Percentiles rank a stretch among this genome's conserved stretches.
phyloP scores from a whole-genome alignment of 2,113 vertebrate genomes.

The Melanostigma gelatinosum region DNA sequence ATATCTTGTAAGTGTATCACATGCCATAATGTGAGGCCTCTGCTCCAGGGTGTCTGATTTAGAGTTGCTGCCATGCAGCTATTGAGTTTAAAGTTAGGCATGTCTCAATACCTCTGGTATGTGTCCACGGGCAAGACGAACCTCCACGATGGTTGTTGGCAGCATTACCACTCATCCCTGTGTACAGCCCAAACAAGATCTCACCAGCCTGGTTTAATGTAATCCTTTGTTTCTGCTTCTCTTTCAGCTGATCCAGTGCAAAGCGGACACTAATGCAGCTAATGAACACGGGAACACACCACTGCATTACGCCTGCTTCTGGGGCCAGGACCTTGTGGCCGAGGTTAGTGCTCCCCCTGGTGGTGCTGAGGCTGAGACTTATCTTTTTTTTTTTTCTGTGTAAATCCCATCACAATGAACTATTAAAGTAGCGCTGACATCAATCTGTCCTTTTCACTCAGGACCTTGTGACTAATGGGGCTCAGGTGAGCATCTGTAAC shows the following conservation, averaged over 20 bases:
- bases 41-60: slow-evolving; percentile 42
- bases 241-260: slow-evolving; percentile 93
- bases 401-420: background rate
- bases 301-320: slow-evolving; percentile 98
- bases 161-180: slow-evolving; percentile 39
- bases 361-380: slow-evolving; percentile 29
- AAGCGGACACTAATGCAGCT: slow-evolving; percentile 94
- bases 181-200: slow-evolving; percentile 65
- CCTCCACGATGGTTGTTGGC: slow-evolving; percentile 32
- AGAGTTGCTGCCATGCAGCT: slow-evolving; percentile 47
- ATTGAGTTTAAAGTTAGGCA: slow-evolving; percentile 66
- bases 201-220: slow-evolving; percentile 29
- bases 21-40: slow-evolving; percentile 9
- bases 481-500: slow-evolving; percentile 93
- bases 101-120: slow-evolving; percentile 69
- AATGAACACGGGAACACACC: slow-evolving; percentile 97
- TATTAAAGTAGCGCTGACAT: background rate
- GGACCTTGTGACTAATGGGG: slow-evolving; percentile 92
- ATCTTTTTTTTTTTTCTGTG: background rate
- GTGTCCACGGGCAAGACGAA: slow-evolving; percentile 44
- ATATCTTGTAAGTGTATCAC: background rate
- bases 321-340: slow-evolving; percentile 93
- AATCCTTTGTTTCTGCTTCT: slow-evolving; percentile 55
- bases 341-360: slow-evolving; percentile 87
- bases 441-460: slow-evolving; percentile 55